These are phyloP conservation scores for Trematocara nigrifrons DNA, from an alignment of 2,113 vertebrate genomes.

Conservation along the genomic window DNA sequence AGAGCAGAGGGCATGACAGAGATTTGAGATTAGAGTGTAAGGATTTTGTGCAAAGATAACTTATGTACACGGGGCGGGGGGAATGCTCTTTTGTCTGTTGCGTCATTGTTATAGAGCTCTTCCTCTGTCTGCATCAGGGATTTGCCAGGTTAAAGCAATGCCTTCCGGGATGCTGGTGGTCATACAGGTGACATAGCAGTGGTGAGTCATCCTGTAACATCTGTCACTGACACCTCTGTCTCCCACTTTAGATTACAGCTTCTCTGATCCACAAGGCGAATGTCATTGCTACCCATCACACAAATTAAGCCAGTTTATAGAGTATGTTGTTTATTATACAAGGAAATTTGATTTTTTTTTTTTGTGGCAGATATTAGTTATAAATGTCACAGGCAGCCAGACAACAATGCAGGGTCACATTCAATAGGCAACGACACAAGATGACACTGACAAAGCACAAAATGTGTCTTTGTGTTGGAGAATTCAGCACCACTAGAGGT, in stretches of 20 bases:
- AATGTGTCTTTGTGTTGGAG: slow-evolving; percentile 1
- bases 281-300: not conserved
- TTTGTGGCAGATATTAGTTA: slow-evolving; percentile 1
- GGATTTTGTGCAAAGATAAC: slow-evolving; percentile 24
- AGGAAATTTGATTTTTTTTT: not conserved
- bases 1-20: slow-evolving; percentile 38
- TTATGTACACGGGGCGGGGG: not conserved
- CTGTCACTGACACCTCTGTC: slow-evolving; percentile 19
- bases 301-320: not conserved
- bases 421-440: slow-evolving; percentile 7
- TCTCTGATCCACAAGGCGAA: not conserved
- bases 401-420: slow-evolving; percentile 32
- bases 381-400: slow-evolving; percentile 27
- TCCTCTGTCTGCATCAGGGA: not conserved
- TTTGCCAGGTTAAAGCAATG: slow-evolving; percentile 31
- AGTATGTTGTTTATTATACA: not conserved
- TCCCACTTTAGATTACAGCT: not conserved
- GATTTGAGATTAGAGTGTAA: slow-evolving; percentile 12
- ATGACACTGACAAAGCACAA: slow-evolving; percentile 38
- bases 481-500: not conserved
- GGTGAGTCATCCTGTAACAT: slow-evolving; percentile 67
- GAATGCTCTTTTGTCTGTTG: not conserved
- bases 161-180: slow-evolving; percentile 43
- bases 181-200: slow-evolving; percentile 55
- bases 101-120: slow-evolving; percentile 24